phyloP scores from a whole-genome alignment of 1,140 invertebrate genomes.

The Aphaenogaster floridana region DNA sequence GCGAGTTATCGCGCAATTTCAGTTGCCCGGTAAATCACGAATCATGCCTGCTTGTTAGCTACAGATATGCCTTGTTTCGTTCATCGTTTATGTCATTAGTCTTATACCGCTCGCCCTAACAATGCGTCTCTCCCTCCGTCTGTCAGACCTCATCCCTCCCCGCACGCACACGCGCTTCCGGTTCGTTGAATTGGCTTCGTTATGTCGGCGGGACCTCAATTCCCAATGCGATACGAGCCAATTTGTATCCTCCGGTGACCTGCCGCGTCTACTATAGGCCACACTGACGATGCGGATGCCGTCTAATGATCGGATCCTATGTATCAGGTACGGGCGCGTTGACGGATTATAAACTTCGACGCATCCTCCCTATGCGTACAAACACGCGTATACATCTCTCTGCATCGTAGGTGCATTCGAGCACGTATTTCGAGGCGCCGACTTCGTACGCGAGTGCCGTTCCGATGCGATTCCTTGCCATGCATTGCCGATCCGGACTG shows the following conservation, averaged over 20 bases:
- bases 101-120: slow-evolving; percentile 29
- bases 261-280: background rate
- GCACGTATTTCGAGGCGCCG: background rate
- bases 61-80: slow-evolving; percentile 31
- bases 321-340: slow-evolving; percentile 44
- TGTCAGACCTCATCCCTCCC: background rate
- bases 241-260: slow-evolving; percentile 73
- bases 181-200: slow-evolving; percentile 75
- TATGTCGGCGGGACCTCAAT: slow-evolving; percentile 71
- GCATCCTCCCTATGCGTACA: slow-evolving; percentile 5
- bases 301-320: slow-evolving; percentile 70
- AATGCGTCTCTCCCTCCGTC: slow-evolving; percentile 42
- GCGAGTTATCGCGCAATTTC: background rate
- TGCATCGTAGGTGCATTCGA: background rate
- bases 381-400: background rate
- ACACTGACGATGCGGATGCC: slow-evolving; percentile 35
- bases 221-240: slow-evolving; percentile 72
- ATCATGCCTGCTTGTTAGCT: slow-evolving; percentile 2
- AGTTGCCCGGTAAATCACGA: background rate
- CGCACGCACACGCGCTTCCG: slow-evolving; percentile 14
- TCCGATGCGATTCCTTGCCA: slow-evolving; percentile 20
- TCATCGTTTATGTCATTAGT: slow-evolving; percentile 52
- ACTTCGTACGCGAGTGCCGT: slow-evolving; percentile 29
- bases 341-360: slow-evolving; percentile 63
- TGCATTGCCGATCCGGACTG: background rate